Base-by-base conservation (phyloP, 1,140 invertebrate species). In the Paracyclopina nana region DNA sequence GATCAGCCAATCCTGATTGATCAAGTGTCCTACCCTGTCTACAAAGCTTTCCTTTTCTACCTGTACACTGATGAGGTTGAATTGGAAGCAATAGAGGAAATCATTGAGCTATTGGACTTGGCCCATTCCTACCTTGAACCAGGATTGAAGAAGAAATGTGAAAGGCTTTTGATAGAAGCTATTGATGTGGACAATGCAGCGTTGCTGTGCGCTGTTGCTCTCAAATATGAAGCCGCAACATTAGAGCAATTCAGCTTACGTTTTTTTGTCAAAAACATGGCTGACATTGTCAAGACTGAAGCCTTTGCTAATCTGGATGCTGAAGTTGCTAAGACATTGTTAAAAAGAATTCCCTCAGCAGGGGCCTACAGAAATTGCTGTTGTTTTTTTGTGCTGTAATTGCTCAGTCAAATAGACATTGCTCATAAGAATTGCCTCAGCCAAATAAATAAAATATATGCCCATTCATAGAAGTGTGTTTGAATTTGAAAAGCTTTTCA, bases 61-160 rank as follows among this genome's bases (percentile, higher is more conserved):
- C 63, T 79, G 2, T 79, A 79, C 59, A 78, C 77, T 4, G 75
- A 78, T 59, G 66, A 70, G 59, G 69, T 79, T 26, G 71, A 76
- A 59, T 57, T 77, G 28, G 64, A 70, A 31, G 65, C 71, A 50
- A n/a, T n/a, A n/a, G 74, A 76, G 58, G 73, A 74, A 61, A 74
- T 73, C 46, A 69, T 77, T 60, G 75, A 71, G 57, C 61, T 79
- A 4, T 57, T 79, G 34, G 72, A 77, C 58, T 63, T 79, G 46
- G 75, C 76, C 31, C 76, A 78, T 62, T 69, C 70, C 1, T 79
- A 78, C 56, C 77, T 72, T 61, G 76, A 78, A 59, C 65, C 61
- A 1, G 66, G 68, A 26, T 58, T 79, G 27, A 76, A 76, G 56
- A 62, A 60, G 34, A n/a, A n/a, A n/a, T n/a, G n/a, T n/a, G 69